A percentile compares a stretch with the other conserved stretches of the same genome.
These are phyloP conservation scores for Archips xylosteana DNA, from an alignment of 2,888 invertebrate genomes.

Conservation along the genomic window DNA sequence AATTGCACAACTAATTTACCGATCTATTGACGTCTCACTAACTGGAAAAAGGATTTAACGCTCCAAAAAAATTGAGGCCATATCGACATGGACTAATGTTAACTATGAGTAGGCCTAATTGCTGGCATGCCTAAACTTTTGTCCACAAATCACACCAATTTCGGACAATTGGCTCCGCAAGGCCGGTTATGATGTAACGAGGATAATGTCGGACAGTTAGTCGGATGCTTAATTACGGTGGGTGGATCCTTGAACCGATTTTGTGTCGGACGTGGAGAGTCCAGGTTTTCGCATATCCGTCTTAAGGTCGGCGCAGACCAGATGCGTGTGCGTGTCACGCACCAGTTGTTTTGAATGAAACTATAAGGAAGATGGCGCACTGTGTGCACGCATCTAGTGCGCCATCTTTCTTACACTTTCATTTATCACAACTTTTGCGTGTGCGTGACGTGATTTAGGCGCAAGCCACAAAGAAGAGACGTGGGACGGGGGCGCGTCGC, in stretches of 20 bases:
- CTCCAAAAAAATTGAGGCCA: conserved; percentile 11
- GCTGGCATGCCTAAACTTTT: conserved; percentile 26
- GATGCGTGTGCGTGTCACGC: too few relatives aligned
- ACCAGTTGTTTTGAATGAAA: too few relatives aligned
- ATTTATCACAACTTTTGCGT: too few relatives aligned
- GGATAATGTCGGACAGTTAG: conserved; percentile 29
- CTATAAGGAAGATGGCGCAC: too few relatives aligned
- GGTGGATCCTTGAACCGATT: conserved; percentile 35
- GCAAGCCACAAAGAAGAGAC: too few relatives aligned
- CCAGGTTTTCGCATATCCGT: too few relatives aligned
- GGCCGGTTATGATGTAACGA: conserved; percentile 35
- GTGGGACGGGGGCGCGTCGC: too few relatives aligned
- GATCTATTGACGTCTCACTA: not conserved
- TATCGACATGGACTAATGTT: not conserved
- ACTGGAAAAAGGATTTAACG: not conserved
- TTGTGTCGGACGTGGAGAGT: not conserved
- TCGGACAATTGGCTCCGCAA: conserved; percentile 33
- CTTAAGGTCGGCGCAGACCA: too few relatives aligned
- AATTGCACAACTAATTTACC: too few relatives aligned
- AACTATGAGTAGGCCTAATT: conserved; percentile 15
- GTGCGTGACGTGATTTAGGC: too few relatives aligned
- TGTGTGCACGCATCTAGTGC: too few relatives aligned
- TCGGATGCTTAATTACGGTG: not conserved
- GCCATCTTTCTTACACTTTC: too few relatives aligned
- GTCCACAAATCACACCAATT: conserved; percentile 43